Percentiles rank a stretch among this genome's conserved stretches.
Conservation (phyloP, 92 coral and sea anemone species). For the Galaxea fascicularis region DNA sequence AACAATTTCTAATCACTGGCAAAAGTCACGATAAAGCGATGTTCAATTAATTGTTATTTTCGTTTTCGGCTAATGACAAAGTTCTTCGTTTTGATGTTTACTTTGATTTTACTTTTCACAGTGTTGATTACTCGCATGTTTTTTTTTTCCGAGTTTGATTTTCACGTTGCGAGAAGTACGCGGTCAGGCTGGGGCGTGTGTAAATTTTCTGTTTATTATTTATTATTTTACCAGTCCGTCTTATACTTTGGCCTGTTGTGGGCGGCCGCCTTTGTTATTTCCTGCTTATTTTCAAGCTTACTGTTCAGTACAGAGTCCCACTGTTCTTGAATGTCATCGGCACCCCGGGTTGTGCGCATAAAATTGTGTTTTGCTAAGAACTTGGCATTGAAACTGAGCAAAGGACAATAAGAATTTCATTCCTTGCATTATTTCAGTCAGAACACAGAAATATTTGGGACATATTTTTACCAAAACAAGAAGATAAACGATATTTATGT, state of each 20-base stretch:
- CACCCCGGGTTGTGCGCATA: too few relatives aligned
- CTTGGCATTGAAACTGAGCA: background rate
- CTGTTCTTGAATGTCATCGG: background rate
- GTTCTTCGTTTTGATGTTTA: background rate
- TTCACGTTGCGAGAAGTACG: background rate
- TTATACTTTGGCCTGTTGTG: conserved; percentile 1
- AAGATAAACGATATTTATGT: background rate
- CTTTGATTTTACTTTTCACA: background rate
- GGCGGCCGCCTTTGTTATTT: conserved; percentile 25
- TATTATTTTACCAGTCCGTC: conserved; percentile 11
- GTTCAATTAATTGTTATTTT: background rate
- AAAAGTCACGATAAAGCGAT: conserved; percentile 32
- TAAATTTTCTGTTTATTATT: conserved; percentile 26
- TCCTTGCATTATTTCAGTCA: background rate
- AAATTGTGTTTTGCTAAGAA: background rate
- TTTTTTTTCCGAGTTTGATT: background rate
- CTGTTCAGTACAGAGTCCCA: background rate
- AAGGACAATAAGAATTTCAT: background rate
- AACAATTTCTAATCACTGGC: conserved; percentile 28
- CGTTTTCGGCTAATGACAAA: background rate
- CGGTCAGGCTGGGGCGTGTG: conserved; percentile 24
- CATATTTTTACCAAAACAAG: background rate
- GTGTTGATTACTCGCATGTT: background rate
- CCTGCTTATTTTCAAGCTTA: conserved; percentile 17
- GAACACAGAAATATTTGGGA: background rate